Base-by-base conservation (phyloP, 2,888 invertebrate genomes). In the Coecobrya sp. region DNA sequence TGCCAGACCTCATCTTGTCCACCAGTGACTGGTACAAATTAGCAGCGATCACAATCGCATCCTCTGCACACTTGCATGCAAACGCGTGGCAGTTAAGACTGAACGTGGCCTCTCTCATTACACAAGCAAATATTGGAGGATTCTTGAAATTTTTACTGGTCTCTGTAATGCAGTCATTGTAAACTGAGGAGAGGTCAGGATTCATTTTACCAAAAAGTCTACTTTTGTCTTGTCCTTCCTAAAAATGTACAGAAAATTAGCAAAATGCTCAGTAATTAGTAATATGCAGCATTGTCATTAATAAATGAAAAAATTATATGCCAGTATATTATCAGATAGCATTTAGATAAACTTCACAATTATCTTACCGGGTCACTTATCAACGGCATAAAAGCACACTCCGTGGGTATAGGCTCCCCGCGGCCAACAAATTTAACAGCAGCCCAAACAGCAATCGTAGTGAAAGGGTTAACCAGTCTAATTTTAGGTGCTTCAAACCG, bases 371-470 rank as follows among this genome's bases (percentile, higher is more conserved):
- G 98, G 96, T 98, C 98, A 70, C 98, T 97, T 93, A 98, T 97
- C 85, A 98, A 96, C 2, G 98, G 98, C 93, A 98, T 96, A 95
- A 98, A 98, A 52, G 98, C 98, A 95, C 97, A 97, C 95, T 97
- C 96, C 16, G 88, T 93, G 13, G 93, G 90, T n/a, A 82, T 62
- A 1, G 93, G 82, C 0, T 94, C 93, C 5, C 94, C 94, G 3
- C 93, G 87, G 25, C 97, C 97, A 8, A 98, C 97, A 95, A 98
- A 98, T 95, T 98, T 98, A 0, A 98, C 97, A 0, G 98, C 98
- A 22, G 98, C 98, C 98, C 98, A 98, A 0, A 98, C 98, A 0
- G 98, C 98, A 96, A 98, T 98, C 73, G 98, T 98, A 25, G 98
- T 98, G 95, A 98, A 98, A 0, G 98, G 98, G 95, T 98, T 98